Evolutionary conservation across 1,140 invertebrate species (phyloP), one percentile per base, ranked within the genome.

Genomic region (Monochamus saltuarius): DNA sequence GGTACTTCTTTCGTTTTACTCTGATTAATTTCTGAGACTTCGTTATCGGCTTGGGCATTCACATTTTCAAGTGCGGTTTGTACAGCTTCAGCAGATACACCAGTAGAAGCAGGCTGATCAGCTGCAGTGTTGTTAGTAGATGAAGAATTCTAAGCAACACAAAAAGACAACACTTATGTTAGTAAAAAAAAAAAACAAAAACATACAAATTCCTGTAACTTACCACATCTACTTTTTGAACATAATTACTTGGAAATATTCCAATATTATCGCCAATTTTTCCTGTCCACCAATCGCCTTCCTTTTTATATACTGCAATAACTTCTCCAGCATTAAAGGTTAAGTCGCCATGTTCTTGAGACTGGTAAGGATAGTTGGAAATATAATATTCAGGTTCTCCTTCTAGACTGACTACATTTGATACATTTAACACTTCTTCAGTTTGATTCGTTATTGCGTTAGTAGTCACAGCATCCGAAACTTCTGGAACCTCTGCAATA

Each of bases 251-350:
- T 0, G 97, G 97, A 78, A 99, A 99, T 62, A 99, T 95, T 16
- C 97, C 97, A 10, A 70, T 54, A 39, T 49, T 65, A 52, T 72
- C 66, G 39, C 86, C 92, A 66, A 97, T 88, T 49, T 84, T 85
- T 37, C 97, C 97, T 8, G 95, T 97, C 97, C 97, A 99, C 97
- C 97, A 99, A 73, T 99, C 95, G 6, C 94, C 95, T 64, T 97
- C 94, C 64, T 91, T 89, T 65, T 95, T 89, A 4, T 85, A 84
- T 0, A 97, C 94, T 60, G 87, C 80, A 53, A 99, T 90, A 56
- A 91, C 82, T 76, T 99, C 96, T 1, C 95, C 95, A 55, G 89
- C 90, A 67, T 91, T 87, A 75, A 99, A 98, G 45, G 82, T 89
- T 35, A 99, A 80, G 81, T 99, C 97, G 7, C 94, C 95, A 0